These are phyloP conservation scores for Danionella dracula DNA, from an alignment of 2,797 vertebrate genomes.

Conservation along the genomic window DNA sequence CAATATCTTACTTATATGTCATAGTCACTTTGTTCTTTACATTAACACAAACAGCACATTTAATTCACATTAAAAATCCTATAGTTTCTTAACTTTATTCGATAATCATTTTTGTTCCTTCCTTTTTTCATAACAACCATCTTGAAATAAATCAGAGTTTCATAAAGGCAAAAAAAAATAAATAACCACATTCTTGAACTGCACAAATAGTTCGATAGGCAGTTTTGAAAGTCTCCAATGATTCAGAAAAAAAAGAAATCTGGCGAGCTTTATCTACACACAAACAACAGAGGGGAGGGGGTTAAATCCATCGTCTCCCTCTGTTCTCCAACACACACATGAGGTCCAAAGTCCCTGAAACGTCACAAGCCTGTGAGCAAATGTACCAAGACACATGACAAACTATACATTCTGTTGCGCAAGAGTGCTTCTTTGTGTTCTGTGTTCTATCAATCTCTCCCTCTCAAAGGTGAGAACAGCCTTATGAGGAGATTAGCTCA, in stretches of 20 bases:
- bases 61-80: too few relatives aligned
- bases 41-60: too few relatives aligned
- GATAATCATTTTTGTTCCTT: too few relatives aligned
- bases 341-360: constrained; percentile 23
- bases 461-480: constrained; percentile 10
- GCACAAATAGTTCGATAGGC: too few relatives aligned
- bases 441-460: neutral
- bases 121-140: too few relatives aligned
- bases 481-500: neutral
- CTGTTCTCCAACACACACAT: neutral
- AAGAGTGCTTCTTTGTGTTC: neutral
- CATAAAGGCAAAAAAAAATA: too few relatives aligned
- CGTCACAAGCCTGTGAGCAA: constrained; percentile 22
- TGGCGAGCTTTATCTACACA: constrained; percentile 7
- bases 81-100: too few relatives aligned
- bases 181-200: too few relatives aligned
- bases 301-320: neutral
- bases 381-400: constrained; percentile 29
- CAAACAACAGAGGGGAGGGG: neutral
- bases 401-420: constrained; percentile 19
- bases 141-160: too few relatives aligned
- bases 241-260: neutral
- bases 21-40: too few relatives aligned
- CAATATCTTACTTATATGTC: too few relatives aligned
- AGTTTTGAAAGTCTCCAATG: too few relatives aligned